Evolutionary conservation across 2,797 vertebrate species (phyloP).

Genomic region (Silurus aristotelis): DNA sequence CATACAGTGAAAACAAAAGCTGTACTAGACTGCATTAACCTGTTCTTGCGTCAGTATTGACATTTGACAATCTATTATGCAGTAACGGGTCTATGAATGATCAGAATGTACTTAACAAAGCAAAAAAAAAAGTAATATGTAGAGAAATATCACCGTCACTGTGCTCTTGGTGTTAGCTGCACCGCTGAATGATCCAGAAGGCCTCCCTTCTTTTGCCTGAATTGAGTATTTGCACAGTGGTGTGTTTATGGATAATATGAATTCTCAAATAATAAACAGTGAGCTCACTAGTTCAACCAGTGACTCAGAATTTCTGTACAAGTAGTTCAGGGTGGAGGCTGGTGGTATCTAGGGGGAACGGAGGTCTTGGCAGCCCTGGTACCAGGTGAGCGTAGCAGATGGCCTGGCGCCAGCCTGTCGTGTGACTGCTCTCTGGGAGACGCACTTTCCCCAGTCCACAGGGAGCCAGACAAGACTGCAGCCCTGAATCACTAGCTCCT

Average conservation of each 20-base stretch:
- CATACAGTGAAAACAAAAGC: not conserved
- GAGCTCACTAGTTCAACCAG: conserved; percentile 12
- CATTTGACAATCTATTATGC: not conserved
- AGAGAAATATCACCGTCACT: conserved; percentile 37
- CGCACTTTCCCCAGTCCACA: conserved; percentile 32
- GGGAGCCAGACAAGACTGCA: conserved; percentile 58
- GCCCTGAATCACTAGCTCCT: conserved; percentile 52
- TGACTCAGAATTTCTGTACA: not conserved
- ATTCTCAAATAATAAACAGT: conserved; percentile 62
- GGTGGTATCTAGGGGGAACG: conserved; percentile 30
- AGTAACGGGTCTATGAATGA: conserved; percentile 35
- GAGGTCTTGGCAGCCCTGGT: conserved; percentile 22
- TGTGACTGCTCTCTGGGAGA: conserved; percentile 57
- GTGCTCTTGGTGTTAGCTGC: conserved; percentile 36
- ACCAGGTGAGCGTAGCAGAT: conserved; percentile 64
- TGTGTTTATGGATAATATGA: conserved; percentile 63
- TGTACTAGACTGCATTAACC: not conserved
- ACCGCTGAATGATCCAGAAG: conserved; percentile 37
- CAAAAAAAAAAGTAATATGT: conserved; percentile 45
- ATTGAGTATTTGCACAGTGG: conserved; percentile 48
- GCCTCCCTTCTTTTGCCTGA: conserved; percentile 46
- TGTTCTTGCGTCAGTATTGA: not conserved
- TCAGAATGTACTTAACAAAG: conserved; percentile 22
- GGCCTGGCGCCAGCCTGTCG: conserved; percentile 62
- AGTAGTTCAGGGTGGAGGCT: not conserved